A percentile compares a stretch with the other conserved stretches of the same genome.
Conservation (phyloP, 2,888 invertebrate genomes). For the Mythimna loreyi region DNA sequence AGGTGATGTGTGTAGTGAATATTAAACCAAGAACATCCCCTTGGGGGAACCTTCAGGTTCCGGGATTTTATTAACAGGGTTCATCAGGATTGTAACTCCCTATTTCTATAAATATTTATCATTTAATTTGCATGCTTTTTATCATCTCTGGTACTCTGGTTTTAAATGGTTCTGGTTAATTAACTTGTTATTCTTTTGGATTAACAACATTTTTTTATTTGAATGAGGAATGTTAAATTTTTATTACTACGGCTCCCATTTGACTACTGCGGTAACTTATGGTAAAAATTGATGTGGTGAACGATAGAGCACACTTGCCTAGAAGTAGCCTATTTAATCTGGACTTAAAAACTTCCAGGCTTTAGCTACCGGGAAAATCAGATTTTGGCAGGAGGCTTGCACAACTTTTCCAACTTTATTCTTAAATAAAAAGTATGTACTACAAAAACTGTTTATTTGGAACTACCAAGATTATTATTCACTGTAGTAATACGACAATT, state of each 20-base stretch:
- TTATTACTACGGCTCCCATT: too few relatives aligned
- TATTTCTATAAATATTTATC: conserved; percentile 28
- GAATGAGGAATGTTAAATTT: conserved; percentile 10
- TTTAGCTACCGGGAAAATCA: too few relatives aligned
- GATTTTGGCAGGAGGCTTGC: too few relatives aligned
- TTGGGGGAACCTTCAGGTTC: conserved; percentile 5
- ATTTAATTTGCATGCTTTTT: conserved; percentile 31
- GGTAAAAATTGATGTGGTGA: too few relatives aligned
- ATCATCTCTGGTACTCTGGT: neutral
- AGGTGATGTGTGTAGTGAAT: conserved; percentile 30
- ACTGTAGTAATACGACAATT: neutral
- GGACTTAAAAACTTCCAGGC: too few relatives aligned
- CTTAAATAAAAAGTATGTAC: too few relatives aligned
- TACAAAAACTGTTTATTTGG: neutral
- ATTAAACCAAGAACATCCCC: conserved; percentile 38
- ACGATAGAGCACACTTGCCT: too few relatives aligned
- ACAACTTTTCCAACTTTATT: neutral
- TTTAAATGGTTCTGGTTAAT: too few relatives aligned
- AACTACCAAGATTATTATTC: neutral
- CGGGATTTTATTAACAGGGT: conserved; percentile 17
- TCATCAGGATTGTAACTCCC: conserved; percentile 6
- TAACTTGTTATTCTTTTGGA: too few relatives aligned
- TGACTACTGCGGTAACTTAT: too few relatives aligned
- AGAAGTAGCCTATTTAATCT: too few relatives aligned
- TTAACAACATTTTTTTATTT: conserved; percentile 18